Evolutionary conservation across 2,888 invertebrate species (phyloP).

Genomic region (Caenorhabditis sinica): DNA sequence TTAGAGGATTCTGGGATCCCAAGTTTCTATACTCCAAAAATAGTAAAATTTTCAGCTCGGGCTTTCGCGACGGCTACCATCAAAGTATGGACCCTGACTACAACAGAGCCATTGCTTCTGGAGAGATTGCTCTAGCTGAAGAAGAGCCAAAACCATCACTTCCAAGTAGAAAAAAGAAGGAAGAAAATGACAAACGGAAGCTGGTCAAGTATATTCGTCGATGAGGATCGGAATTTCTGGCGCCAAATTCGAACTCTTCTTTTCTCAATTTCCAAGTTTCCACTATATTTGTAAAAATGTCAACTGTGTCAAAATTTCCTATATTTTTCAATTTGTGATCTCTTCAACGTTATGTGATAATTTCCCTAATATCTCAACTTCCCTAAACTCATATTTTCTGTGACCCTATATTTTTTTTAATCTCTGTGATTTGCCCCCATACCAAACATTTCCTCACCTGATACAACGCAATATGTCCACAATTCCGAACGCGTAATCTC

Average conservation of each 20-base stretch:
- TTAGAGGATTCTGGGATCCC: too few species aligned
- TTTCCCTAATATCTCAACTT: too few species aligned
- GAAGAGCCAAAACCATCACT: neutral
- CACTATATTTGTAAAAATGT: too few species aligned
- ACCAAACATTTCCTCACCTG: slow-evolving; percentile 69
- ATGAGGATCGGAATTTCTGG: neutral
- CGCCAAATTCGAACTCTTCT: too few species aligned
- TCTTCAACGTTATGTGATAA: too few species aligned
- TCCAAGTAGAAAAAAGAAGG: neutral
- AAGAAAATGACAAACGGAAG: neutral
- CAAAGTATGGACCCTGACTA: slow-evolving; percentile 15
- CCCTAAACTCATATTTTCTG: neutral
- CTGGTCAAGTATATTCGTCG: neutral
- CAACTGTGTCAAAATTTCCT: too few species aligned
- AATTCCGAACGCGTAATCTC: slow-evolving; percentile 80
- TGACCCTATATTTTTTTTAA: neutral
- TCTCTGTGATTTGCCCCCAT: neutral
- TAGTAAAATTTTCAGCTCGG: neutral
- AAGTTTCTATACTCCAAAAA: too few species aligned
- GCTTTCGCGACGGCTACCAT: slow-evolving; percentile 24
- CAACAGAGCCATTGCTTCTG: neutral
- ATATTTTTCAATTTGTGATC: too few species aligned
- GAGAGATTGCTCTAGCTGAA: neutral
- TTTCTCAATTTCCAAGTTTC: neutral
- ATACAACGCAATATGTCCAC: slow-evolving; percentile 82